Evolutionary conservation across 1,140 invertebrate genomes (phyloP).

Genomic region (Macrobrachium nipponense): DNA sequence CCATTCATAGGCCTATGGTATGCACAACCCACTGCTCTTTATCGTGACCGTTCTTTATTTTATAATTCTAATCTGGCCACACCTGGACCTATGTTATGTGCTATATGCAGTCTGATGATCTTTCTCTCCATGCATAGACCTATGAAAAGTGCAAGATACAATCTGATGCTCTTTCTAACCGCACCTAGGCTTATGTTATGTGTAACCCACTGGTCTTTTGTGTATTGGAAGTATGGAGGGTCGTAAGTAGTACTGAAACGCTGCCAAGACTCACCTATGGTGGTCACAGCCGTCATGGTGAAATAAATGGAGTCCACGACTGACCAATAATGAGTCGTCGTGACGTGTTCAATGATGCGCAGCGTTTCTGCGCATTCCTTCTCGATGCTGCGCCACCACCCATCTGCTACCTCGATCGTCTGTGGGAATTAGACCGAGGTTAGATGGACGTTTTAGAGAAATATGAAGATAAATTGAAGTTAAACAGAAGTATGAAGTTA

Average conservation of each 20-base stretch:
- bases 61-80: too few relatives aligned
- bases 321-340: conserved; percentile 2
- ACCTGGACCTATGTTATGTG: too few relatives aligned
- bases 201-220: background rate
- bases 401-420: background rate
- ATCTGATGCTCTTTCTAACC: too few relatives aligned
- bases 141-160: too few relatives aligned
- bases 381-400: conserved; percentile 2
- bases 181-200: background rate
- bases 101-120: too few relatives aligned
- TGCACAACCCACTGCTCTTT: too few relatives aligned
- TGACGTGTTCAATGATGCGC: conserved; percentile 30
- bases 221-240: too few relatives aligned
- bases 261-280: conserved; percentile 26
- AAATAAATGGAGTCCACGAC: conserved; percentile 47
- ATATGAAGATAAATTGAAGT: too few relatives aligned
- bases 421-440: background rate
- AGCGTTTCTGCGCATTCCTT: background rate
- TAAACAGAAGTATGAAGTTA: too few relatives aligned
- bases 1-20: too few relatives aligned
- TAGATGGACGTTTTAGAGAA: background rate
- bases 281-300: conserved; percentile 45
- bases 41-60: too few relatives aligned
- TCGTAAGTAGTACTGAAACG: background rate
- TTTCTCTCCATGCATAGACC: too few relatives aligned